phyloP scores from a whole-genome alignment of 2,113 vertebrate genomes.

The Pycnonotus jocosus region DNA sequence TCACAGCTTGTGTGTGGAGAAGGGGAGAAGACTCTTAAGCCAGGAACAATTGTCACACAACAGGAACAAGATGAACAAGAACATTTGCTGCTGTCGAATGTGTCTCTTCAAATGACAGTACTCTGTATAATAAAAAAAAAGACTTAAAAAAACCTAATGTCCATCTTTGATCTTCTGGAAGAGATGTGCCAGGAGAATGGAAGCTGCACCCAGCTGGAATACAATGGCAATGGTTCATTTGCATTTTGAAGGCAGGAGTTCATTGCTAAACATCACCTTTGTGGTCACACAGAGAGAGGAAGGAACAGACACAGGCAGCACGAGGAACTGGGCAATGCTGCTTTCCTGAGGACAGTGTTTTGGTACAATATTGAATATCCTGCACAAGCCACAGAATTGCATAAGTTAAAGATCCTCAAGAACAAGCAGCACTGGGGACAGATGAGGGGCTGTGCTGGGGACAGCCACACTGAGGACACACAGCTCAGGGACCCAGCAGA shows the following conservation, averaged over 20 bases:
- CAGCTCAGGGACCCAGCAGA: neutral
- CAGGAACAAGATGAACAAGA: neutral
- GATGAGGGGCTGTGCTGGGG: neutral
- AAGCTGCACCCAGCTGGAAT: neutral
- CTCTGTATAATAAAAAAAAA: constrained; percentile 38
- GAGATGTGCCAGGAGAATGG: neutral
- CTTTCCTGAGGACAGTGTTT: constrained; percentile 43
- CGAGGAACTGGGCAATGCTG: neutral
- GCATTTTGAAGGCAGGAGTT: neutral
- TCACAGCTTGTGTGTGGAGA: constrained; percentile 5
- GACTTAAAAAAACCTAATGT: neutral
- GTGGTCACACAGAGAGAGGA: neutral
- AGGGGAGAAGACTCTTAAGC: constrained; percentile 24
- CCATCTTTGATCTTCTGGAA: neutral
- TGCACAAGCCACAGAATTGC: constrained; percentile 19
- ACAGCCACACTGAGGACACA: neutral
- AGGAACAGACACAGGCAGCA: neutral
- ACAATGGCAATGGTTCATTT: neutral
- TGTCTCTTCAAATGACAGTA: constrained; percentile 17
- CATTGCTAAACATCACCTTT: neutral
- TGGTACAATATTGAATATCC: neutral
- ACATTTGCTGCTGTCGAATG: neutral
- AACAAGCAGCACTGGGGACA: neutral
- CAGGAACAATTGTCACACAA: neutral
- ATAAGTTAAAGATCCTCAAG: constrained; percentile 23